Conservation (phyloP, 35 echinoderm and acorn worm species). For the Patiria miniata region DNA sequence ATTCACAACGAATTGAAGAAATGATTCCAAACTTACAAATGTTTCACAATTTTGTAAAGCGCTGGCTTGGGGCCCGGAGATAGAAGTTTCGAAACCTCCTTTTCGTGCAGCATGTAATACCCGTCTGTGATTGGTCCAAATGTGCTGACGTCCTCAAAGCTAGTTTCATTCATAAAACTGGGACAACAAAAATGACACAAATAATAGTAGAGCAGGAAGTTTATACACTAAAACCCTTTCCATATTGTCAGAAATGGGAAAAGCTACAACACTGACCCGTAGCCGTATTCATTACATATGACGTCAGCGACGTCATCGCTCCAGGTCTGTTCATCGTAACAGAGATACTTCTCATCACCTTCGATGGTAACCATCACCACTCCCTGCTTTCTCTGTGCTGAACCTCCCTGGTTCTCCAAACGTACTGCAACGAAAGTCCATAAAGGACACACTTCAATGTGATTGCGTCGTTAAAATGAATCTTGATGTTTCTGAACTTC, state of each 20-base stretch:
- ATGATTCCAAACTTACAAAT: neutral
- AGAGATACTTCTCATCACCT: neutral
- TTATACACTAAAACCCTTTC: too few relatives aligned
- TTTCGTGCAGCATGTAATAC: neutral
- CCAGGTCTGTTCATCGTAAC: neutral
- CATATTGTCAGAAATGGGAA: too few relatives aligned
- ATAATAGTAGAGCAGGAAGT: too few relatives aligned
- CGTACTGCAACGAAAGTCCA: neutral
- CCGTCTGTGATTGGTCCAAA: constrained; percentile 9
- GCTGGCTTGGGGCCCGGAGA: neutral
- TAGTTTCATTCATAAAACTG: constrained; percentile 7
- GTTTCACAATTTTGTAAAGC: neutral
- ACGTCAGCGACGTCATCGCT: neutral
- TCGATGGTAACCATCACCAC: neutral
- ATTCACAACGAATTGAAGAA: too few relatives aligned
- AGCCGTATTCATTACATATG: constrained; percentile 24
- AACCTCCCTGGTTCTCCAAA: neutral
- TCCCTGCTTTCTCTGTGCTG: too few relatives aligned
- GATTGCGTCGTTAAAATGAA: too few relatives aligned
- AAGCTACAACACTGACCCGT: neutral
- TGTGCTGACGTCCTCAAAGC: neutral
- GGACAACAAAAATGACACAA: neutral
- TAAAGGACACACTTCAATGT: too few relatives aligned
- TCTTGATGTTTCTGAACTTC: too few relatives aligned
- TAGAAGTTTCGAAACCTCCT: neutral